Conservation (phyloP, 2,797 vertebrate genomes). For the Coendou prehensilis region DNA sequence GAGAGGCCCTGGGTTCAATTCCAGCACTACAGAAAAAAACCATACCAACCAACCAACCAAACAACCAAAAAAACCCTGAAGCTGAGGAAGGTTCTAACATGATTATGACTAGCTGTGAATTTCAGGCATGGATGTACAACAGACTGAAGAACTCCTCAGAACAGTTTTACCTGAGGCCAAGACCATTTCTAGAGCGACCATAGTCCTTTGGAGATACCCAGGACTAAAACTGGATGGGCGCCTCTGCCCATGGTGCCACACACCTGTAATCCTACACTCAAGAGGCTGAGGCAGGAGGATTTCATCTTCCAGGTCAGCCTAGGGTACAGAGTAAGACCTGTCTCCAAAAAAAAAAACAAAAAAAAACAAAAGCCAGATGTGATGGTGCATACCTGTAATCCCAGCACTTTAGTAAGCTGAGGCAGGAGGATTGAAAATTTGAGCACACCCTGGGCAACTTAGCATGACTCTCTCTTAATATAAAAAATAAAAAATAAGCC, state of each 20-base stretch:
- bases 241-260: background rate
- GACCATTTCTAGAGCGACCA: background rate
- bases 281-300: background rate
- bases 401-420: background rate
- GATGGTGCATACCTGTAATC: background rate
- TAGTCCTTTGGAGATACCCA: slow-evolving; percentile 34
- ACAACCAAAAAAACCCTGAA: background rate
- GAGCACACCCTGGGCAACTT: background rate
- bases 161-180: background rate
- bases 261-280: background rate
- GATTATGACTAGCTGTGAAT: background rate
- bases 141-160: background rate
- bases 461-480: background rate
- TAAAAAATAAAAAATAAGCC: background rate
- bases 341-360: background rate
- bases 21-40: background rate
- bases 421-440: background rate
- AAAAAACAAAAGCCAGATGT: background rate
- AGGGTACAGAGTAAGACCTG: background rate
- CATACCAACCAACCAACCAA: background rate
- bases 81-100: slow-evolving; percentile 32
- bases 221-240: background rate
- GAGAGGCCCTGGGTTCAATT: background rate
- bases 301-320: background rate
- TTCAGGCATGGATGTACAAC: background rate